Evolutionary conservation across 2,797 vertebrate species (phyloP), one percentile per base, ranked within the genome.

Genomic region (Clangula hyemalis): DNA sequence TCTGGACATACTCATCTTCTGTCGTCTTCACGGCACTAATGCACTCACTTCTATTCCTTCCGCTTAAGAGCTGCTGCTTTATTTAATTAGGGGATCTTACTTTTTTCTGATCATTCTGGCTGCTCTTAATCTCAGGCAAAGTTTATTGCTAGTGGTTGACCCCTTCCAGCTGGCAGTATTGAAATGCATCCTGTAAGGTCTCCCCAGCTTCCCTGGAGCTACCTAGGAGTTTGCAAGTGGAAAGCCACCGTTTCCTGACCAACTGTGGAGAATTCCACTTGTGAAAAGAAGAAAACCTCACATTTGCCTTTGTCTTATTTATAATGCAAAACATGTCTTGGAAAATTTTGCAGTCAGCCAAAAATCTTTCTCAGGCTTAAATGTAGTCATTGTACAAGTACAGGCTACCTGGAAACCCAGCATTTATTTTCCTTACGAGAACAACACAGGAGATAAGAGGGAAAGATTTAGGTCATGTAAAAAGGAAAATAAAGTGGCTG

Each of bases 401-500:
- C 76, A 82, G 81, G 80, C 65, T 90, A 32, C 65, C 91, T 0
- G 0, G 28, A 93, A 92, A 90, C 57, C 61, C 88, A 94, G 53
- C 65, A 24, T 91, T 94, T 93, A 25, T 94, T 94, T 94, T 94
- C 75, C 72, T 92, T 90, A 45, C 8, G 84, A 95, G 93, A 95
- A 69, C 88, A 74, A 69, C 80, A 75, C 61, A 69, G 41, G 69
- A 92, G 54, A 85, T 87, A 89, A 85, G 90, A 93, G 34, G n/a
- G 54, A 64, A 85, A 85, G 43, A 85, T 93, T 87, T 90, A 90
- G 88, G 94, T 96, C 90, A 85, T 8, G 25, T 89, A 78, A 74
- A 90, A 85, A 34, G 45, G 45, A 85, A 73, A 87, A 80, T 82
- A 69, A 87, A 90, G 88, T 53, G 51, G 14, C 72, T 85, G 83